These are phyloP conservation scores for Lipotes vexillifer DNA, from an alignment of 2,113 vertebrate species.

Conservation along the genomic window DNA sequence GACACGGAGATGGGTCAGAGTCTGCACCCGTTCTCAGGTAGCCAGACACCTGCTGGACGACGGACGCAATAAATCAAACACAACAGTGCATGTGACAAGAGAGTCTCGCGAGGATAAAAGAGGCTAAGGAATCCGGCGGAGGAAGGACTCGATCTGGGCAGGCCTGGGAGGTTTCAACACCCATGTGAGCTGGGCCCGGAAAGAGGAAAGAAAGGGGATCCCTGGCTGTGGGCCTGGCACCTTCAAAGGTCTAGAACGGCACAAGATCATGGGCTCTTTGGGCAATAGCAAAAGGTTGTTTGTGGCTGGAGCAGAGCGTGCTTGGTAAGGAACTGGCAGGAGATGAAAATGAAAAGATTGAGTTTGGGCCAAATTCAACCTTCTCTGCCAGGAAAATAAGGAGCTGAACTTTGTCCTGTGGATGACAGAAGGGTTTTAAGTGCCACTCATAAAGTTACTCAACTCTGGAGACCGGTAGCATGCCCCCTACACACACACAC, in stretches of 20 bases:
- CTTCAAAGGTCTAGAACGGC: neutral
- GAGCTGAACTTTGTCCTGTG: neutral
- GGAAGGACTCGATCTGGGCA: neutral
- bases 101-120: fast-evolving
- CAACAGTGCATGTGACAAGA: fast-evolving
- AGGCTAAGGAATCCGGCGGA: fast-evolving
- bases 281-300: neutral
- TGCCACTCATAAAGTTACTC: neutral
- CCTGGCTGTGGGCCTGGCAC: neutral
- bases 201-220: neutral
- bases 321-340: neutral
- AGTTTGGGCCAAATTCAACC: neutral
- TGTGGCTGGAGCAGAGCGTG: neutral
- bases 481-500: neutral
- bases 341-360: neutral
- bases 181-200: fast-evolving
- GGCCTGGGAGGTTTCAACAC: neutral
- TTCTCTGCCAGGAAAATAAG: neutral
- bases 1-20: neutral
- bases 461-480: neutral
- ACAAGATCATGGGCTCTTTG: neutral
- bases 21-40: neutral
- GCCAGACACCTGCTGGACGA: fast-evolving
- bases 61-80: fast-evolving
- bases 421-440: neutral